Conservation (phyloP, 2,888 invertebrate species). For the Drosophila neonasuta region DNA sequence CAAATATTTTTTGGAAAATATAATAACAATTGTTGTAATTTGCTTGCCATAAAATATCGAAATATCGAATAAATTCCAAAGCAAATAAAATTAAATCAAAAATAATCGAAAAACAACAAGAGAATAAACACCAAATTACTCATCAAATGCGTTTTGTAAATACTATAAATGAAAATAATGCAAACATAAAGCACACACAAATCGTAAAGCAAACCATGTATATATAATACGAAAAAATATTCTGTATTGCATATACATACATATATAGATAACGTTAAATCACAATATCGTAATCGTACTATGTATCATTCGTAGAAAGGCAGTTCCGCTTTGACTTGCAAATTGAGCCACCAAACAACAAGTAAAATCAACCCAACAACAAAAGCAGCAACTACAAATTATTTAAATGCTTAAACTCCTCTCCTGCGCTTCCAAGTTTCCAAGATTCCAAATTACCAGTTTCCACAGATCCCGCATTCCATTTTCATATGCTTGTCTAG, state of each 20-base stretch:
- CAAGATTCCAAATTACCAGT: conserved; percentile 13
- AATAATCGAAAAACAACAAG: not conserved
- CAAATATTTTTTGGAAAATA: conserved; percentile 6
- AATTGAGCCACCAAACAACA: conserved; percentile 28
- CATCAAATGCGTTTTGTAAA: conserved; percentile 29
- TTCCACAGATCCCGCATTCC: conserved; percentile 22
- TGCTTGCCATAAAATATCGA: conserved; percentile 43
- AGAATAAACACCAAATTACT: not conserved
- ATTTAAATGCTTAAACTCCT: conserved; percentile 22
- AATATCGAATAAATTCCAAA: conserved; percentile 4
- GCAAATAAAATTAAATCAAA: not conserved
- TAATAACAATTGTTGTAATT: conserved; percentile 20
- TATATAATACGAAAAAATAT: conserved; percentile 5
- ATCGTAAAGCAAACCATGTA: conserved; percentile 22
- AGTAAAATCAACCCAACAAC: conserved; percentile 12
- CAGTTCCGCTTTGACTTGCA: conserved; percentile 35
- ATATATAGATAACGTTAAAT: conserved; percentile 11
- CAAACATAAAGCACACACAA: conserved; percentile 7
- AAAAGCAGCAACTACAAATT: conserved; percentile 19
- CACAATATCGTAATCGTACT: conserved; percentile 27
- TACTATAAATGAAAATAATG: conserved; percentile 8
- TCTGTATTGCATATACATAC: conserved; percentile 7
- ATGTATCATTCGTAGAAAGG: conserved; percentile 38
- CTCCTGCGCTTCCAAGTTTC: conserved; percentile 12
- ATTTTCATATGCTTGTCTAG: conserved; percentile 26